A percentile compares a stretch with the other conserved stretches of the same genome.
These are phyloP conservation scores for Nymphicus hollandicus DNA, from an alignment of 2,113 vertebrate species.

Conservation along the genomic window DNA sequence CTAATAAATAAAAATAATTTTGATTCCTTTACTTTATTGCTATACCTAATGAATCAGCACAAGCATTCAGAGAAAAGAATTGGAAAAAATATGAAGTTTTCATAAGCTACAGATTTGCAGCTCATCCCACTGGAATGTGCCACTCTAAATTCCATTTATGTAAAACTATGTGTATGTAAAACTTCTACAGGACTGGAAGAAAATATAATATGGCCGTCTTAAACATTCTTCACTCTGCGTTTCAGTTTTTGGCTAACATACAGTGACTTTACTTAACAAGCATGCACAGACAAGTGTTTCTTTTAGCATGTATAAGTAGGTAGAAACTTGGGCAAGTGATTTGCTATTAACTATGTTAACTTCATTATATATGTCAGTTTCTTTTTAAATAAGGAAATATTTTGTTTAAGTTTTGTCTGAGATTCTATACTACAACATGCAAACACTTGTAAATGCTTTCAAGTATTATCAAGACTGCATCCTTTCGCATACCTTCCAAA, in stretches of 20 bases:
- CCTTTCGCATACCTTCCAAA: conserved; percentile 67
- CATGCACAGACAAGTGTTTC: neutral
- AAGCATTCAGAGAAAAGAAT: neutral
- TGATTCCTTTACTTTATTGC: neutral
- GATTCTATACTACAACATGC: neutral
- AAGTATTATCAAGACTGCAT: neutral
- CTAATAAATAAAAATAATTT: neutral
- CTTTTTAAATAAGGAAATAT: neutral
- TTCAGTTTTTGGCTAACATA: neutral
- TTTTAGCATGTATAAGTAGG: neutral
- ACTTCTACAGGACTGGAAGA: neutral
- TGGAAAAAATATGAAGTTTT: neutral
- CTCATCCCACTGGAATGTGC: neutral
- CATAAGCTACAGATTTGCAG: neutral
- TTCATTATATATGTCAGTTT: neutral
- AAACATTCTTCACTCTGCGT: neutral
- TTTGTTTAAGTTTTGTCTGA: neutral
- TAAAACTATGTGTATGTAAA: neutral
- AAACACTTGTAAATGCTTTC: neutral
- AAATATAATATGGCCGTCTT: neutral
- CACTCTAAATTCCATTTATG: neutral
- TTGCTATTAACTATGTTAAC: neutral
- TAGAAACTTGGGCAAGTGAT: neutral
- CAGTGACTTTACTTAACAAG: neutral
- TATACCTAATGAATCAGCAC: neutral